phyloP scores from a whole-genome alignment of 2,888 invertebrate species.

The Zygogramma bicolorata region DNA sequence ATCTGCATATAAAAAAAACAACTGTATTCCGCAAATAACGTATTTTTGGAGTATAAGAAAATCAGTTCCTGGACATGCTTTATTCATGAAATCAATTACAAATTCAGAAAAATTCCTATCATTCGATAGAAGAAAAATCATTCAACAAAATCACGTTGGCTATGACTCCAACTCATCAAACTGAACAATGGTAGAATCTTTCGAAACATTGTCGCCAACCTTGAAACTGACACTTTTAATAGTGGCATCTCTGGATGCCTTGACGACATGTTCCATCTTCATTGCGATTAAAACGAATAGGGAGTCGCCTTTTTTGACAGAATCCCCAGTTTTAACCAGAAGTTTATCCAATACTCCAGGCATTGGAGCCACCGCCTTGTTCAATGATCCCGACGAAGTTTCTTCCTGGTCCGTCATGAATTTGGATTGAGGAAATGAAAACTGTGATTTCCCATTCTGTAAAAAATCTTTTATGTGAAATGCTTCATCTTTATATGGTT shows the following conservation, averaged over 20 bases:
- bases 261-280: conserved; percentile 99
- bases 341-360: conserved; percentile 95
- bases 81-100: no score
- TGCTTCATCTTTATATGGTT: no score
- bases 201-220: conserved; percentile 86
- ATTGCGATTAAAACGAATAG: conserved; percentile 96
- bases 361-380: conserved; percentile 87
- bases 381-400: conserved; percentile 62
- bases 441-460: conserved; percentile 77
- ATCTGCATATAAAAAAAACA: no score
- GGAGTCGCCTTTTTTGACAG: conserved; percentile 88
- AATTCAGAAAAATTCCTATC: no score
- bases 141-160: no score
- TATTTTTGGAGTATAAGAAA: no score
- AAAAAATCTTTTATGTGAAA: no score
- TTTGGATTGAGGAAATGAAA: conserved; percentile 73
- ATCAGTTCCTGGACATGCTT: no score
- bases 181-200: conserved; percentile 75
- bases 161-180: conserved; percentile 64
- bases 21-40: no score
- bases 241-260: conserved; percentile 82
- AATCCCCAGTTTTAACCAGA: conserved; percentile 83
- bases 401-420: conserved; percentile 68
- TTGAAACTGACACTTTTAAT: conserved; percentile 80
- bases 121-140: no score